Conservation (phyloP, 2,797 vertebrate species). For the Streptopelia turtur region DNA sequence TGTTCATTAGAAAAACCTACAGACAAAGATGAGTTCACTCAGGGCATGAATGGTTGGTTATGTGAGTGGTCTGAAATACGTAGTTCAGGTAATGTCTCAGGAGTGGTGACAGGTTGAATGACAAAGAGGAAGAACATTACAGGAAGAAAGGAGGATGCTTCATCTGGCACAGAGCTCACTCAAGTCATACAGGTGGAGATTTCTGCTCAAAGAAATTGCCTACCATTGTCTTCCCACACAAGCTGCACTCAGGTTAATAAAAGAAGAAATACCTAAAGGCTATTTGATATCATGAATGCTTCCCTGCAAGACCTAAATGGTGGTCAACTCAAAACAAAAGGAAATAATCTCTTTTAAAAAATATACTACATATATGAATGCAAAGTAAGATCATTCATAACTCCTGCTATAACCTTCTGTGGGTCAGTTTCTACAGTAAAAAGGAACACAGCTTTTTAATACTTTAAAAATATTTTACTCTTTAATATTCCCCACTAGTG, state of each 20-base stretch:
- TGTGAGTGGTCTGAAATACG: neutral
- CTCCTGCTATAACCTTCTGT: neutral
- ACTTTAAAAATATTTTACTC: neutral
- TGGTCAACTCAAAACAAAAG: neutral
- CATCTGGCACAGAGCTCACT: neutral
- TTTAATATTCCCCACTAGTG: neutral
- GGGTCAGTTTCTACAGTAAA: neutral
- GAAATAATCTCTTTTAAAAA: neutral
- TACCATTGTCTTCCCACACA: neutral
- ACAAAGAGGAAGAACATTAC: neutral
- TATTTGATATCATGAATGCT: neutral
- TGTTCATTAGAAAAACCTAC: neutral
- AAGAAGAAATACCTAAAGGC: neutral
- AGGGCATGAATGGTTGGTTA: rapidly evolving
- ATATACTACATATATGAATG: neutral
- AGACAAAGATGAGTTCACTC: neutral
- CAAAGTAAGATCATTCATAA: neutral
- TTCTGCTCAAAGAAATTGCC: neutral
- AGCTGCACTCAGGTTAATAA: neutral
- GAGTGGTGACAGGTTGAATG: neutral
- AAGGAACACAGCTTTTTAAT: neutral
- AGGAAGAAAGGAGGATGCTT: neutral
- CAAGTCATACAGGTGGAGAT: neutral
- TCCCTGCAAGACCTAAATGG: neutral
- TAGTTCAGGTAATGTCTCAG: neutral